A percentile compares a stretch with the other conserved stretches of the same genome.
Evolutionary conservation across 2,888 invertebrate species (phyloP).

Genomic region (Andricus curvator): DNA sequence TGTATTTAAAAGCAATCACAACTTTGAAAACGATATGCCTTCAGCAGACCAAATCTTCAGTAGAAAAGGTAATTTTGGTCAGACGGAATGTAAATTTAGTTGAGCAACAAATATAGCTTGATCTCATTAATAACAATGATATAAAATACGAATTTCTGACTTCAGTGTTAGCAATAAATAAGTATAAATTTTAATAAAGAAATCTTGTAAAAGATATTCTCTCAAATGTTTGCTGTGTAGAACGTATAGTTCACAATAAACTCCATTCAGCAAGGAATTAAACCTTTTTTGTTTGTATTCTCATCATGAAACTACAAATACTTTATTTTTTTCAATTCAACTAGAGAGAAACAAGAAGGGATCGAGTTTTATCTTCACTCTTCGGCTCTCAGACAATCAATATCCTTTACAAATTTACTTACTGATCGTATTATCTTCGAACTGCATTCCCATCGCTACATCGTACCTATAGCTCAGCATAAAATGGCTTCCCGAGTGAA

Average conservation of each 20-base stretch:
- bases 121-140: background rate
- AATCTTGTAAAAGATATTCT: no score
- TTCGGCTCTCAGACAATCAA: background rate
- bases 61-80: no score
- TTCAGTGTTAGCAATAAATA: background rate
- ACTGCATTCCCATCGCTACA: slow-evolving; percentile 16
- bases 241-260: background rate
- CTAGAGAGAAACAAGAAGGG: background rate
- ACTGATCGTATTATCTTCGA: slow-evolving; percentile 33
- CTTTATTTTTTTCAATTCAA: background rate
- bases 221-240: no score
- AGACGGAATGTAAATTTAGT: no score
- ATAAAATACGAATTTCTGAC: background rate
- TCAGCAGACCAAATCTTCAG: no score
- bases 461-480: background rate
- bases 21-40: no score
- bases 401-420: slow-evolving; percentile 44
- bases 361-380: background rate
- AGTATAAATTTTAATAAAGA: no score
- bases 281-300: background rate
- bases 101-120: no score
- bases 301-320: background rate
- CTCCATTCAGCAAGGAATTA: background rate
- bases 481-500: background rate
- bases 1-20: no score